Percentiles rank a stretch among this genome's conserved stretches.
These are phyloP conservation scores for Polydesmus complanatus DNA, from an alignment of 2,888 invertebrate species.

Conservation along the genomic window DNA sequence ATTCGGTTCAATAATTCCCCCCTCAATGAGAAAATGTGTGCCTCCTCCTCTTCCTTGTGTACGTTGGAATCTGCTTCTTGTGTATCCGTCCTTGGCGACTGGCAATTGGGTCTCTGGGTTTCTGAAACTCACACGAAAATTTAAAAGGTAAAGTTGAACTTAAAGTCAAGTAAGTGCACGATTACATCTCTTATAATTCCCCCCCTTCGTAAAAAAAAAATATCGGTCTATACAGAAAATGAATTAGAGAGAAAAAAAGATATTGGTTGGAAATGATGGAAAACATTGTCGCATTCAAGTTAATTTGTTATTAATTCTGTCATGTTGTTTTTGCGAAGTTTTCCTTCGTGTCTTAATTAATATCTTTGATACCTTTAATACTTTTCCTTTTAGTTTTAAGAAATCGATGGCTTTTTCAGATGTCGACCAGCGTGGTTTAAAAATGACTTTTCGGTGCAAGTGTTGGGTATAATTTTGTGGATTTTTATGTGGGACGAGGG, in stretches of 20 bases:
- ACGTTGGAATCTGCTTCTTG: background rate
- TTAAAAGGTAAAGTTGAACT: slow-evolving; percentile 9
- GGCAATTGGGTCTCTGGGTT: background rate
- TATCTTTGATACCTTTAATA: too few species aligned
- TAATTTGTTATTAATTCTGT: too few species aligned
- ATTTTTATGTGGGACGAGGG: background rate
- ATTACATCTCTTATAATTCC: background rate
- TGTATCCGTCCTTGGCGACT: background rate
- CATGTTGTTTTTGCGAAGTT: too few species aligned
- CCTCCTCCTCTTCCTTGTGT: background rate
- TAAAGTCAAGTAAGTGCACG: slow-evolving; percentile 9
- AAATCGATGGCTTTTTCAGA: background rate
- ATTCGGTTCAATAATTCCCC: background rate
- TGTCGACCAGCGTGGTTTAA: background rate
- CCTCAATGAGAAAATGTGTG: background rate
- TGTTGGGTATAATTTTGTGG: background rate
- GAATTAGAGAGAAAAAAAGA: too few species aligned
- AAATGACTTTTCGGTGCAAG: background rate
- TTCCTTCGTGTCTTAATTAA: too few species aligned
- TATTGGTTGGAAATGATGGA: too few species aligned
- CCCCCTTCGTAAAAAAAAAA: background rate
- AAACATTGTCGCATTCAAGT: too few species aligned
- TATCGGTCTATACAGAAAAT: background rate
- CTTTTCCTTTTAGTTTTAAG: background rate
- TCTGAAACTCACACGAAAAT: slow-evolving; percentile 3